Conservation (phyloP, 2,888 invertebrate genomes). For the Sphaerophoria rueppellii region DNA sequence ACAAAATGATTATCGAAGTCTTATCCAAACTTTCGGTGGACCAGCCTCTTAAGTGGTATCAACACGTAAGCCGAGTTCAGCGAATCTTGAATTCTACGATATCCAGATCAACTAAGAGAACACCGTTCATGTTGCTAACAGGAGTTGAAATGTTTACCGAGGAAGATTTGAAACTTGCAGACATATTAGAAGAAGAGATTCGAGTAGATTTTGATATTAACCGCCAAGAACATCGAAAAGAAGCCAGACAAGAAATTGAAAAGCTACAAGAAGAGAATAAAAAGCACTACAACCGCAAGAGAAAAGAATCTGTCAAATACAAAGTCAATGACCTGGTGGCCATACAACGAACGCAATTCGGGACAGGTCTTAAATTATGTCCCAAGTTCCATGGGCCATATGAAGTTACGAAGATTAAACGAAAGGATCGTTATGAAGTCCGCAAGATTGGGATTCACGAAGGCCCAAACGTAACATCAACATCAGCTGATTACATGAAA, state of each 20-base stretch:
- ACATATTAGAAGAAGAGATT: not conserved
- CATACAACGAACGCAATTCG: constrained; percentile 1
- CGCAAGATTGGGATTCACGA: not conserved
- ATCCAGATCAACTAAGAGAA: constrained; percentile 5
- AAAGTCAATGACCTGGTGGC: not conserved
- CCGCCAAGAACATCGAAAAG: not conserved
- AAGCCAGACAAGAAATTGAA: not conserved
- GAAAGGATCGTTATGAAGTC: not conserved
- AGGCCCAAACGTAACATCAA: constrained; percentile 38
- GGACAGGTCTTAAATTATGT: not conserved
- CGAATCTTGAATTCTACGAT: constrained; percentile 4
- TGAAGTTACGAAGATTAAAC: not conserved
- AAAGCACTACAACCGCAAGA: not conserved
- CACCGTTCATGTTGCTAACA: constrained; percentile 2
- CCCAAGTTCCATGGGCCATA: not conserved
- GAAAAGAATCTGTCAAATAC: not conserved
- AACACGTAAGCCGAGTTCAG: constrained; percentile 1
- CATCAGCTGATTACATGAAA: constrained; percentile 50
- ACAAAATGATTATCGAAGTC: no score
- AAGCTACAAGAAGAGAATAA: constrained; percentile 4
- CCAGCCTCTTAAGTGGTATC: constrained; percentile 1
- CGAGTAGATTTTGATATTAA: not conserved
- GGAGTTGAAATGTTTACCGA: constrained; percentile 1
- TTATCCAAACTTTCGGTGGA: not conserved
- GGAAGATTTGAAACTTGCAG: not conserved